These are phyloP conservation scores for Myotis brandtii DNA, from an alignment of 2,113 vertebrate species.

Conservation along the genomic window DNA sequence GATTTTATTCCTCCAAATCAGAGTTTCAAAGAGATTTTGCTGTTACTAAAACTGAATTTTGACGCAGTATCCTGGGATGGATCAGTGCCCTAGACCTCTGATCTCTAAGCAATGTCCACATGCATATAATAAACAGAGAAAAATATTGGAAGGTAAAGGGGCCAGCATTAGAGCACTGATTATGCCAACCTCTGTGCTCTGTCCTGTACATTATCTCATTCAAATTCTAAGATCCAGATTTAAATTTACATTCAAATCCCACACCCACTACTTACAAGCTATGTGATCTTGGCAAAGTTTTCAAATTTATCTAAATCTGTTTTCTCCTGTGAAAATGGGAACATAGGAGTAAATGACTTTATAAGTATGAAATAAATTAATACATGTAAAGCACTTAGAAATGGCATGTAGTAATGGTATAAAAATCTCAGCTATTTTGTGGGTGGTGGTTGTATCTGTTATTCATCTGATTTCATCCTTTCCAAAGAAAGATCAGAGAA, in stretches of 20 bases:
- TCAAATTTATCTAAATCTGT: background rate
- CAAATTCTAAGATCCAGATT: background rate
- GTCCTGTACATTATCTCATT: background rate
- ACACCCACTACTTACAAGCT: background rate
- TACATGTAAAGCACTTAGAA: background rate
- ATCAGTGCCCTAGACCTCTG: background rate
- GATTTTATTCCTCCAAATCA: background rate
- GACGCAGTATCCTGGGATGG: background rate
- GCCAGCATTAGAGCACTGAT: background rate
- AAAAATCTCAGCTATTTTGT: background rate
- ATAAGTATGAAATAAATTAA: background rate
- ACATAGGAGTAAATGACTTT: background rate
- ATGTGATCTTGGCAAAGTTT: background rate
- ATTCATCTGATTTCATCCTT: background rate
- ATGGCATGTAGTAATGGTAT: background rate
- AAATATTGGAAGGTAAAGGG: background rate
- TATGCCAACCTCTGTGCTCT: background rate
- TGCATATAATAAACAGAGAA: background rate
- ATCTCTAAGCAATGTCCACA: background rate
- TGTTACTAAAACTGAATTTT: conserved; percentile 4
- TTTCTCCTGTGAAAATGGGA: background rate
- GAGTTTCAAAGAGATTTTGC: background rate
- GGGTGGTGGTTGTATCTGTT: background rate
- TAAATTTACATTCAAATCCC: background rate
- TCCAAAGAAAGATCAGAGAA: background rate